Evolutionary conservation across 2,113 vertebrate species (phyloP).

Genomic region (Otocyon megalotis): DNA sequence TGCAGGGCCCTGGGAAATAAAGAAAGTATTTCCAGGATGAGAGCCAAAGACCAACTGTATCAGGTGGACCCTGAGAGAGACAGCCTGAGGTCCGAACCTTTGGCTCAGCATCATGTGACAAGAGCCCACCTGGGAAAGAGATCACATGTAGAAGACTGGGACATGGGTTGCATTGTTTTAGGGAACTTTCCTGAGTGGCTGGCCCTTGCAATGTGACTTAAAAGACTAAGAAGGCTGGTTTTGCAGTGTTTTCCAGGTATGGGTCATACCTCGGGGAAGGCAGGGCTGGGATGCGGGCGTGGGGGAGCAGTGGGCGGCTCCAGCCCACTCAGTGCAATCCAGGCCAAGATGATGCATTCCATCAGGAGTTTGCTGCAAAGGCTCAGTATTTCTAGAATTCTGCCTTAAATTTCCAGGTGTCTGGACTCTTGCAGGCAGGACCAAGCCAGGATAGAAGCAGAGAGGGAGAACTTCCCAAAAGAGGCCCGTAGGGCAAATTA

Average conservation of each 20-base stretch:
- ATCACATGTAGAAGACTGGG: background rate
- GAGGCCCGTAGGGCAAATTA: conserved; percentile 21
- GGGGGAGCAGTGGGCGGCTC: too few species aligned
- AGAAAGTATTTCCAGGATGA: background rate
- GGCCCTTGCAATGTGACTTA: background rate
- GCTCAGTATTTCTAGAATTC: background rate
- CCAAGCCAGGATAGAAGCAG: background rate
- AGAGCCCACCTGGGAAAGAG: background rate
- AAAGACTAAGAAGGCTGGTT: background rate
- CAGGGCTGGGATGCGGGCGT: rapidly evolving
- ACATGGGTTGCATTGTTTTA: background rate
- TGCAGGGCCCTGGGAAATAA: background rate
- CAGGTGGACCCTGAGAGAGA: rapidly evolving
- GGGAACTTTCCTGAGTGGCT: background rate
- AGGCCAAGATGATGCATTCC: background rate
- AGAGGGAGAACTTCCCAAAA: background rate
- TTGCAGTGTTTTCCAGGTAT: background rate
- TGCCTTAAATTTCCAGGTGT: background rate
- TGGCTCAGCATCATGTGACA: background rate
- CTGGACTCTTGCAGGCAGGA: background rate
- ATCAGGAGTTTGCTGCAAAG: background rate
- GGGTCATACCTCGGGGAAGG: background rate
- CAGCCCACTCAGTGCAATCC: too few species aligned
- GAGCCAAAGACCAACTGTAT: background rate
- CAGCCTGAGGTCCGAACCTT: background rate